Conservation (phyloP, 2,113 vertebrate species). For the Saccopteryx leptura region DNA sequence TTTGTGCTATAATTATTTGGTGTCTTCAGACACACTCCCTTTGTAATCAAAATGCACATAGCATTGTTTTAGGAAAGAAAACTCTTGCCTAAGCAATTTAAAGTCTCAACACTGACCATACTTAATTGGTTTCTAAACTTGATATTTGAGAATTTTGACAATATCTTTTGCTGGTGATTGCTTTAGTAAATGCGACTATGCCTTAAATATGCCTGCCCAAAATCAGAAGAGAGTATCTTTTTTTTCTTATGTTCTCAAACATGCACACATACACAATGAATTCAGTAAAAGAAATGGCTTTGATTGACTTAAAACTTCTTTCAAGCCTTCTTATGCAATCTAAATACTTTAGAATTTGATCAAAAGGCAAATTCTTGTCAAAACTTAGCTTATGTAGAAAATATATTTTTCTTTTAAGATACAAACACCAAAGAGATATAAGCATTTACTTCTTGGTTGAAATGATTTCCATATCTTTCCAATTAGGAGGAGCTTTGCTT, state of each 20-base stretch:
- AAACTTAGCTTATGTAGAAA: constrained; percentile 52
- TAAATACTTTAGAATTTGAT: constrained; percentile 33
- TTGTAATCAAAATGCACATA: background rate
- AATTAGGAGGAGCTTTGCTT: constrained; percentile 54
- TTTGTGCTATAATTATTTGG: background rate
- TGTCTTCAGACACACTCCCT: background rate
- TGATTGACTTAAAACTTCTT: constrained; percentile 72
- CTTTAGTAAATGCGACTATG: constrained; percentile 50
- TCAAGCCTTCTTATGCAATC: constrained; percentile 68
- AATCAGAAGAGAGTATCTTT: background rate
- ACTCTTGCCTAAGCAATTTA: background rate
- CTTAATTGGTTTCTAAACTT: constrained; percentile 56
- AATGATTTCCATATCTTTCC: constrained; percentile 43
- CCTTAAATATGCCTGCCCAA: background rate
- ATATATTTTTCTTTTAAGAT: constrained; percentile 14
- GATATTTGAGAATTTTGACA: constrained; percentile 22
- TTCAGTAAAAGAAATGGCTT: constrained; percentile 64
- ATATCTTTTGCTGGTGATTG: constrained; percentile 43
- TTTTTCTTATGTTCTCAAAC: background rate
- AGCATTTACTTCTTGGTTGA: constrained; percentile 1
- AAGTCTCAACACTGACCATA: background rate
- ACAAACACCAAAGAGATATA: background rate
- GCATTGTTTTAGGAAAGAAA: constrained; percentile 4
- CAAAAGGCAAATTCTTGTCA: constrained; percentile 56
- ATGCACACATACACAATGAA: constrained; percentile 52